Conservation (phyloP, 2,888 invertebrate species). For the Bhutanitis thaidina region DNA sequence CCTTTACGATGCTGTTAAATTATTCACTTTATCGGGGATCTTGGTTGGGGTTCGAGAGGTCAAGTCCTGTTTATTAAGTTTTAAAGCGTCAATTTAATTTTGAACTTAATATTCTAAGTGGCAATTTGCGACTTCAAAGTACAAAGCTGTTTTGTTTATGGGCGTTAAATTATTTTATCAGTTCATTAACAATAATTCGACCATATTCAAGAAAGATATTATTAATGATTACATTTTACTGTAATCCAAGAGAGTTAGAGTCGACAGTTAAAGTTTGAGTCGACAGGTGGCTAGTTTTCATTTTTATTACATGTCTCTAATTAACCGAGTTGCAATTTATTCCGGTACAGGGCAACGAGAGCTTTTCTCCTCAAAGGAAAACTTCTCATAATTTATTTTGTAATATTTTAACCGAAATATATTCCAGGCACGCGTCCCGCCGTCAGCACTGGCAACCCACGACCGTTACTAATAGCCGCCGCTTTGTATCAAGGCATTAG, state of each 20-base stretch:
- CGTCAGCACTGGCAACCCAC: conserved; percentile 24
- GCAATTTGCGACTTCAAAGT: conserved; percentile 1
- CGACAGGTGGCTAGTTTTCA: too few species aligned
- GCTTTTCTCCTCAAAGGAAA: conserved; percentile 3
- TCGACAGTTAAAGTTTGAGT: too few species aligned
- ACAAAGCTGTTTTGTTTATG: neutral
- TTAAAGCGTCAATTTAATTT: conserved; percentile 17
- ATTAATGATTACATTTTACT: too few species aligned
- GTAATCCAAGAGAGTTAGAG: too few species aligned
- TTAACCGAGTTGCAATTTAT: too few species aligned
- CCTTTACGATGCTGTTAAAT: conserved; percentile 31
- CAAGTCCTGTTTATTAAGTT: conserved; percentile 25
- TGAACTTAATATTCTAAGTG: conserved; percentile 8
- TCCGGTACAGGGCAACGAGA: neutral
- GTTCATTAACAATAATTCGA: too few species aligned
- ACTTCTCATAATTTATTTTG: conserved; percentile 12
- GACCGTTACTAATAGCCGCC: conserved; percentile 43
- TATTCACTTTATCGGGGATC: conserved; percentile 29
- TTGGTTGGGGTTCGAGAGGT: conserved; percentile 13
- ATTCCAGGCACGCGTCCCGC: conserved; percentile 24
- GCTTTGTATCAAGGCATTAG: conserved; percentile 56
- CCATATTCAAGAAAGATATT: too few species aligned
- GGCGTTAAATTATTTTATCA: neutral
- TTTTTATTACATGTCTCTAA: too few species aligned
- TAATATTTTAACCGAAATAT: conserved; percentile 20